These are phyloP conservation scores for Mesopsocus fuscifrons DNA, from an alignment of 2,888 invertebrate genomes.

Conservation along the genomic window DNA sequence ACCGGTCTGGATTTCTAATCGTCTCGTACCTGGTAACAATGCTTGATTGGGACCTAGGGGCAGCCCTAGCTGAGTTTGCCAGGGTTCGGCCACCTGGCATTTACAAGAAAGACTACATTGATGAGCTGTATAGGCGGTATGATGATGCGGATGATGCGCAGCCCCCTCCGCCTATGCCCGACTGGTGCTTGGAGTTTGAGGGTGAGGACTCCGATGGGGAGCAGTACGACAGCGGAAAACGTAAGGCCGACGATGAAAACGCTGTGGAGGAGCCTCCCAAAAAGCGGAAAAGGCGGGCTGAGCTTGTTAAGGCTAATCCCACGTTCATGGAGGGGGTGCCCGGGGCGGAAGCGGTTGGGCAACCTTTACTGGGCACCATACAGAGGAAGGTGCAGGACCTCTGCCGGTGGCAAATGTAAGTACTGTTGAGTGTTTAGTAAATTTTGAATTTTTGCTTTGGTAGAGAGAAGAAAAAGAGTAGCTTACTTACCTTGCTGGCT, in stretches of 20 bases:
- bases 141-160: slow-evolving; percentile 50
- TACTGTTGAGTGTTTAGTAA: slow-evolving; percentile 4
- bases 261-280: slow-evolving; percentile 20
- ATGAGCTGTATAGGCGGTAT: slow-evolving; percentile 65
- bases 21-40: slow-evolving; percentile 77
- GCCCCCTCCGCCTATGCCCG: slow-evolving; percentile 49
- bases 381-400: slow-evolving; percentile 58
- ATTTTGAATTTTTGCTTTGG: neutral
- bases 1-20: slow-evolving; percentile 91
- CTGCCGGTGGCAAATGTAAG: slow-evolving; percentile 53
- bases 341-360: slow-evolving; percentile 53
- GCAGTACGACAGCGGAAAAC: slow-evolving; percentile 21
- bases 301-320: slow-evolving; percentile 33
- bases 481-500: too few relatives aligned
- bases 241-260: slow-evolving; percentile 12
- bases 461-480: too few relatives aligned
- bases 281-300: slow-evolving; percentile 12
- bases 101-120: slow-evolving; percentile 90
- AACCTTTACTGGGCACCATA: slow-evolving; percentile 37
- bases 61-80: slow-evolving; percentile 61
- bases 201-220: slow-evolving; percentile 24
- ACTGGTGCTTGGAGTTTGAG: slow-evolving; percentile 54
- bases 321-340: slow-evolving; percentile 74
- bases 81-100: slow-evolving; percentile 77
- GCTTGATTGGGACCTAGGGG: slow-evolving; percentile 65